Evolutionary conservation across 2,888 invertebrate species (phyloP).

Genomic region (Ferrisia virgata): DNA sequence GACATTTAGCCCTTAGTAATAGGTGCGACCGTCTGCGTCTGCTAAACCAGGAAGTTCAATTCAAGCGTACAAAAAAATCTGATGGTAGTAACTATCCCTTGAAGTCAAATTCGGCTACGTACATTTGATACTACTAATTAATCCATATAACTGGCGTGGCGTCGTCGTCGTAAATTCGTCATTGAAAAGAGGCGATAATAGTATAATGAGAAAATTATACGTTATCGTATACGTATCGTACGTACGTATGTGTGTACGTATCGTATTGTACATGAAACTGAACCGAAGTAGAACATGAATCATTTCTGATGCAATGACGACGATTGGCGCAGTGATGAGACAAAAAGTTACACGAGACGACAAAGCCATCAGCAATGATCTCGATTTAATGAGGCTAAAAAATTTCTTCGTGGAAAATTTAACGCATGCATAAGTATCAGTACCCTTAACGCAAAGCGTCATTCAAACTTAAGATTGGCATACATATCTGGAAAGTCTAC

Average conservation of each 20-base stretch:
- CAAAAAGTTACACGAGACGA: background rate
- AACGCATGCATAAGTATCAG: too few relatives aligned
- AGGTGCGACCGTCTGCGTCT: conserved; percentile 13
- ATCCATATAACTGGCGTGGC: background rate
- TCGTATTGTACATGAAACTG: too few relatives aligned
- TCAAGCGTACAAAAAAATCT: background rate
- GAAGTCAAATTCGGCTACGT: background rate
- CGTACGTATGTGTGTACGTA: too few relatives aligned
- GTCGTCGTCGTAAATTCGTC: background rate
- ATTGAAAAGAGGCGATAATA: conserved; percentile 13
- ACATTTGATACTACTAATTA: background rate
- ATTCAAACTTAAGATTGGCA: too few relatives aligned
- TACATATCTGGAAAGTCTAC: too few relatives aligned
- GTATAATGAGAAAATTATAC: conserved; percentile 23
- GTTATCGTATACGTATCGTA: background rate
- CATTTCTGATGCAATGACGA: conserved; percentile 3
- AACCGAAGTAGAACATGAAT: background rate
- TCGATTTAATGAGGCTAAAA: background rate
- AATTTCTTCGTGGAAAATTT: background rate
- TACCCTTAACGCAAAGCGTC: too few relatives aligned
- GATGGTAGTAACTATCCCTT: background rate
- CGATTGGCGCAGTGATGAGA: background rate
- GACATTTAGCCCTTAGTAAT: conserved; percentile 7
- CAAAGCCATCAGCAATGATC: background rate
- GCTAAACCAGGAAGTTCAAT: background rate